These are phyloP conservation scores for Plodia interpunctella DNA, from an alignment of 1,140 invertebrate species.

Conservation along the genomic window DNA sequence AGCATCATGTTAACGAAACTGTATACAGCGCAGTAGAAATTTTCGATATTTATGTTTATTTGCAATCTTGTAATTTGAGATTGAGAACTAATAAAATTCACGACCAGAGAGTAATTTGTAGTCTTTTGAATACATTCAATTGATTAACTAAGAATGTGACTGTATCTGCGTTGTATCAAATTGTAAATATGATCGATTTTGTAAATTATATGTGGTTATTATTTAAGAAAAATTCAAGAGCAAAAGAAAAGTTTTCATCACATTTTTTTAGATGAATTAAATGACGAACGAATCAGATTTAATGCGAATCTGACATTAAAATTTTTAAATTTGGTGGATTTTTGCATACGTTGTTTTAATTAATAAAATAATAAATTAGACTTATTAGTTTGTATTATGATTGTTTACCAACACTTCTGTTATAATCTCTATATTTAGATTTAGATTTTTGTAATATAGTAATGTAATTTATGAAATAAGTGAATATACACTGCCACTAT, in stretches of 20 bases:
- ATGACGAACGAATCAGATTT: too few relatives aligned
- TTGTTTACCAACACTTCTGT: constrained; percentile 15
- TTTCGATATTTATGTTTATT: too few relatives aligned
- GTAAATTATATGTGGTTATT: constrained; percentile 36
- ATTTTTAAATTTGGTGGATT: too few relatives aligned
- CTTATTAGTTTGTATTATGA: background rate
- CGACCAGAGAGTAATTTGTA: too few relatives aligned
- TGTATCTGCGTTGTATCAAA: constrained; percentile 27
- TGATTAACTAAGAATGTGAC: constrained; percentile 23
- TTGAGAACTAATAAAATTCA: too few relatives aligned
- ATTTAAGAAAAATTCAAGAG: background rate
- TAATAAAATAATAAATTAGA: background rate
- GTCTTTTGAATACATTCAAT: too few relatives aligned
- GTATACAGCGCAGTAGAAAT: too few relatives aligned
- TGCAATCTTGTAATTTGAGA: too few relatives aligned
- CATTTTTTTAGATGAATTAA: too few relatives aligned
- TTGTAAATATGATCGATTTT: constrained; percentile 44
- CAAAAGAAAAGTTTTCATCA: background rate
- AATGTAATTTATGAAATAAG: constrained; percentile 16
- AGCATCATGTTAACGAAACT: too few relatives aligned
- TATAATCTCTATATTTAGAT: constrained; percentile 6
- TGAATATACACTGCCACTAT: constrained; percentile 61
- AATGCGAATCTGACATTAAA: too few relatives aligned
- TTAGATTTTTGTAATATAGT: background rate
- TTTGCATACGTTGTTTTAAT: background rate